Conservation (phyloP, 2,113 vertebrate species). For the Edolisoma coerulescens region DNA sequence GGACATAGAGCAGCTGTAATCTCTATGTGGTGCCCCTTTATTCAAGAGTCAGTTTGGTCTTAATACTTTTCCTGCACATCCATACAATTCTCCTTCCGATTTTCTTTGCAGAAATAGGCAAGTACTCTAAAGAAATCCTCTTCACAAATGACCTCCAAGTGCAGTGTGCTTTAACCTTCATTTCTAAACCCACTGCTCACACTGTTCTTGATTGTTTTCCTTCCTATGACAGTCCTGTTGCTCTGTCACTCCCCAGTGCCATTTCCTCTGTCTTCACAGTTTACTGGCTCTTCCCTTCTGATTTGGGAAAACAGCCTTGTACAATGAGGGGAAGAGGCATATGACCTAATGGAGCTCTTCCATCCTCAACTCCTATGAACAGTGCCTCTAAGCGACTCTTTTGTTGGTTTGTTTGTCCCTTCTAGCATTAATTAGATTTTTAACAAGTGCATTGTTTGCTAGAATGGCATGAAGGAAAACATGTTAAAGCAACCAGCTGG, state of each 20-base stretch:
- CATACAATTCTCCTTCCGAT: background rate
- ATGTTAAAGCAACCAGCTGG: conserved; percentile 30
- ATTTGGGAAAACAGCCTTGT: conserved; percentile 39
- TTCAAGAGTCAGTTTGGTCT: background rate
- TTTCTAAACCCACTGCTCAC: background rate
- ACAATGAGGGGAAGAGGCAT: conserved; percentile 9
- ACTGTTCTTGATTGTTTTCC: background rate
- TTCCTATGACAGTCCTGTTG: background rate
- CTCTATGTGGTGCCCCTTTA: rapidly evolving
- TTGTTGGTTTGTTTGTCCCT: conserved; percentile 66
- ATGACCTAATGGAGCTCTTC: conserved; percentile 56
- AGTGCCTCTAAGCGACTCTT: conserved; percentile 62
- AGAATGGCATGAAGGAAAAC: conserved; percentile 41
- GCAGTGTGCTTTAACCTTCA: background rate
- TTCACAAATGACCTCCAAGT: background rate
- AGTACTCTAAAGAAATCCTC: background rate
- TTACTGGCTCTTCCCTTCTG: background rate
- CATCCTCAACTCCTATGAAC: conserved; percentile 34
- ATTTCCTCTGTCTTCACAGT: background rate
- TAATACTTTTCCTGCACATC: background rate
- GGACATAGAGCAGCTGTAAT: background rate
- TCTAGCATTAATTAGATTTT: conserved; percentile 64
- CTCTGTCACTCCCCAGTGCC: background rate
- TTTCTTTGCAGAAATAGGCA: background rate
- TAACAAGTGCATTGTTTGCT: conserved; percentile 67